These are phyloP conservation scores for Drosophila nebulosa DNA, from an alignment of 1,140 invertebrate genomes.

Conservation along the genomic window DNA sequence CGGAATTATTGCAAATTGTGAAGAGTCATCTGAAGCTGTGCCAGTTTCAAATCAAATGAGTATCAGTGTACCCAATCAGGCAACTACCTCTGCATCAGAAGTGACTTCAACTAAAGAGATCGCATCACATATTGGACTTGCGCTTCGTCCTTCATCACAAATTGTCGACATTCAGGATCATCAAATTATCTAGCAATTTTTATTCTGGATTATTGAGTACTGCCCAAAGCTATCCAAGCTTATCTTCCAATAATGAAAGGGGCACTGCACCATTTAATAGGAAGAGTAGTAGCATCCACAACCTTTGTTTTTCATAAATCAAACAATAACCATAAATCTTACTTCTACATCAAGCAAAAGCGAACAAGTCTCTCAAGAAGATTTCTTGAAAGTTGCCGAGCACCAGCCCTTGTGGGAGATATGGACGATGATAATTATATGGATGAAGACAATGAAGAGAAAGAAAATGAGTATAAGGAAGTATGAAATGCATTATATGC, in stretches of 20 bases:
- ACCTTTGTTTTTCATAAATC: conserved; percentile 86
- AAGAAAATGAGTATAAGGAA: conserved; percentile 90
- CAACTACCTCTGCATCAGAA: conserved; percentile 85
- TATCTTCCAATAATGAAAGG: conserved; percentile 81
- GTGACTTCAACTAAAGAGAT: conserved; percentile 82
- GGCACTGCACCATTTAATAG: conserved; percentile 78
- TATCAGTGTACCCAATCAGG: conserved; percentile 96
- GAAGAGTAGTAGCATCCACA: conserved; percentile 78
- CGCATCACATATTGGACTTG: conserved; percentile 83
- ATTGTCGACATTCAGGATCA: conserved; percentile 67
- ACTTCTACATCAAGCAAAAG: conserved; percentile 96
- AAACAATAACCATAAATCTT: conserved; percentile 95
- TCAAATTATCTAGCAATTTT: conserved; percentile 90
- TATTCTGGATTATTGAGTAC: conserved; percentile 94
- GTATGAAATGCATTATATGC: conserved; percentile 78
- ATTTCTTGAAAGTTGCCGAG: conserved; percentile 94
- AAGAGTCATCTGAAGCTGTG: conserved; percentile 42
- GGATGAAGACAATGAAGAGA: conserved; percentile 95
- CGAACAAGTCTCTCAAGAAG: conserved; percentile 92
- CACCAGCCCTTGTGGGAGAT: conserved; percentile 94
- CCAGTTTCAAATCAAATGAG: conserved; percentile 90
- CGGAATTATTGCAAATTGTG: conserved; percentile 40
- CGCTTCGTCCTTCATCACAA: conserved; percentile 84
- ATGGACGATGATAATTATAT: conserved; percentile 96
- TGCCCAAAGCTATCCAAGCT: conserved; percentile 97